phyloP scores from a whole-genome alignment of 2,797 vertebrate species.

The Gorsachius magnificus region DNA sequence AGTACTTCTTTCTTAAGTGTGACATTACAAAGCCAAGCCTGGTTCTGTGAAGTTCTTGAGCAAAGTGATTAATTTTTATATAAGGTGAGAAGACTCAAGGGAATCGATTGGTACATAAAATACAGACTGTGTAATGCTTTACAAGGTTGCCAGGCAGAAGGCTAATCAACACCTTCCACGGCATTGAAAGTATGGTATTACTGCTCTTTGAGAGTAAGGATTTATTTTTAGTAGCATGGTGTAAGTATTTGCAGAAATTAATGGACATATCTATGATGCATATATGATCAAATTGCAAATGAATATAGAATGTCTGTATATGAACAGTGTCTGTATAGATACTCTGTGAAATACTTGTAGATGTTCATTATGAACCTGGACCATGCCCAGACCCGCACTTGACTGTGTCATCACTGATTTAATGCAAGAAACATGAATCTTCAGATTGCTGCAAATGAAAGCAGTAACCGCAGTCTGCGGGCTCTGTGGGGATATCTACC shows the following conservation, averaged over 20 bases:
- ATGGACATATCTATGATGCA: neutral
- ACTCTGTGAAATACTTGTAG: neutral
- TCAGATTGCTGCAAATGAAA: neutral
- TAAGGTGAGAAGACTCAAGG: neutral
- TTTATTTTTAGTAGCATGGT: neutral
- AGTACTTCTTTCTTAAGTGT: neutral
- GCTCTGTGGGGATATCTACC: constrained; percentile 33
- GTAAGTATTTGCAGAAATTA: constrained; percentile 15
- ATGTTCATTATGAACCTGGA: neutral
- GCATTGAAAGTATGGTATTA: neutral
- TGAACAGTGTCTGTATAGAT: neutral
- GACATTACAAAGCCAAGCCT: neutral
- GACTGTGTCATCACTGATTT: constrained; percentile 10
- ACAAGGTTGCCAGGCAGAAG: neutral
- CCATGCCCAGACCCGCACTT: constrained; percentile 9
- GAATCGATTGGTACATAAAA: neutral
- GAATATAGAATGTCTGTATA: neutral
- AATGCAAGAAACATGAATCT: constrained; percentile 19
- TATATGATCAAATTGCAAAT: neutral
- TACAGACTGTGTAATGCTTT: neutral
- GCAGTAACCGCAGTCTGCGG: neutral
- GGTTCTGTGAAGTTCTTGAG: neutral
- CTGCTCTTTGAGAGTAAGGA: neutral
- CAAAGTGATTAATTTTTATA: neutral
- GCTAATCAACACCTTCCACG: neutral